Evolutionary conservation across 2,888 invertebrate species (phyloP).

Genomic region (Clistopyga incitator): DNA sequence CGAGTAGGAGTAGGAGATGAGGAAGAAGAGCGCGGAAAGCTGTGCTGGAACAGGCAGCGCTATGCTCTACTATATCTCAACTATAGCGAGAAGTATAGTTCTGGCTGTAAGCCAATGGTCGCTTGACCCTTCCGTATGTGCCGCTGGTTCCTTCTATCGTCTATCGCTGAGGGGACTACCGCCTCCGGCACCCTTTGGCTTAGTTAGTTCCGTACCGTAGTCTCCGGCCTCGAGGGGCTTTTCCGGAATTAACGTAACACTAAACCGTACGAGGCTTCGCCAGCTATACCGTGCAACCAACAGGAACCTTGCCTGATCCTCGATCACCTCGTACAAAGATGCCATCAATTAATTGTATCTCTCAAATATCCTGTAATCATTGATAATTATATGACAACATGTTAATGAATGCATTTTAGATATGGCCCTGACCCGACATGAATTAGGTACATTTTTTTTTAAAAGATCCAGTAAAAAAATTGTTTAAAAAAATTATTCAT

Average conservation of each 20-base stretch:
- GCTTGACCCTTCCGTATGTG: slow-evolving; percentile 76
- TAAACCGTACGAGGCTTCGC: slow-evolving; percentile 72
- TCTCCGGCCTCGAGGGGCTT: slow-evolving; percentile 72
- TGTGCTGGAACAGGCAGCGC: slow-evolving; percentile 20
- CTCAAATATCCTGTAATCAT: too few relatives aligned
- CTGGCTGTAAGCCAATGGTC: slow-evolving; percentile 73
- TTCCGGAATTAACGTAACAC: slow-evolving; percentile 77
- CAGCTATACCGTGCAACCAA: slow-evolving; percentile 46
- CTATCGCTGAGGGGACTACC: slow-evolving; percentile 27
- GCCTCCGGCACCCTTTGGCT: slow-evolving; percentile 73
- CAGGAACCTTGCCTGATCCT: slow-evolving; percentile 58
- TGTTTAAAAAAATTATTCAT: too few relatives aligned
- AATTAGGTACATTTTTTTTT: too few relatives aligned
- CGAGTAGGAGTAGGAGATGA: slow-evolving; percentile 55
- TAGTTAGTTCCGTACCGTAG: slow-evolving; percentile 73
- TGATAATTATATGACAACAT: too few relatives aligned
- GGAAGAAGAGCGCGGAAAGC: slow-evolving; percentile 63
- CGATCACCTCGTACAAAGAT: slow-evolving; percentile 42
- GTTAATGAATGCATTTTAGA: too few relatives aligned
- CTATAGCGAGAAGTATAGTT: slow-evolving; percentile 43
- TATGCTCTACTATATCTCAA: not conserved
- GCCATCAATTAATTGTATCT: slow-evolving; percentile 52
- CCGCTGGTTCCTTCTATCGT: slow-evolving; percentile 41
- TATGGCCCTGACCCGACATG: too few relatives aligned
- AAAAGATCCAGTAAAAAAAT: too few relatives aligned